A percentile compares a stretch with the other conserved stretches of the same genome.
phyloP scores from a whole-genome alignment of 1,140 invertebrate species.

The Sminthurinus signatus region DNA sequence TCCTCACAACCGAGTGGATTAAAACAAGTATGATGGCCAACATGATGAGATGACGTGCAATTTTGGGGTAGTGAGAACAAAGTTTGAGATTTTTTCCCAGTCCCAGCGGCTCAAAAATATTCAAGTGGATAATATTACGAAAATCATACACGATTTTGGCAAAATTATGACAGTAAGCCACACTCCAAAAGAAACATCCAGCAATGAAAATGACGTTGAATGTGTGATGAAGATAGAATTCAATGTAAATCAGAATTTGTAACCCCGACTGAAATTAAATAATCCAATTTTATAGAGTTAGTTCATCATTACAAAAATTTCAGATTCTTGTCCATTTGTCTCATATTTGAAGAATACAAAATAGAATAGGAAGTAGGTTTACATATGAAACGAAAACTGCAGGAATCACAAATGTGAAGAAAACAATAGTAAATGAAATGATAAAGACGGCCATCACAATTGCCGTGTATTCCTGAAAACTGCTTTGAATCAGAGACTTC shows the following conservation, averaged over 20 bases:
- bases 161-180: conserved; percentile 11
- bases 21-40: not conserved
- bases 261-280: conserved; percentile 1
- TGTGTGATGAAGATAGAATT: not conserved
- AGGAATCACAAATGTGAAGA: not conserved
- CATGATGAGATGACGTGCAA: not conserved
- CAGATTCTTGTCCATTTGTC: no score
- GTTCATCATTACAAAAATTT: no score
- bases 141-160: conserved; percentile 15
- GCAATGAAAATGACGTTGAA: not conserved
- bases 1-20: not conserved
- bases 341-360: no score
- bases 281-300: no score
- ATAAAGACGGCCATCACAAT: not conserved
- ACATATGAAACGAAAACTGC: not conserved
- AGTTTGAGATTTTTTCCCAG: not conserved
- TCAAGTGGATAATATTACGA: conserved; percentile 15
- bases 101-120: not conserved
- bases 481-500: not conserved
- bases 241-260: not conserved
- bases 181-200: not conserved
- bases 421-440: not conserved
- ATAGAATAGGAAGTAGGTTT: not conserved
- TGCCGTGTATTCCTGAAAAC: conserved; percentile 1
- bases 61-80: not conserved